Percentiles rank a stretch among this genome's conserved stretches.
phyloP scores from a whole-genome alignment of 37 sponge, comb jelly and placozoan species.

The Corticium candelabrum region DNA sequence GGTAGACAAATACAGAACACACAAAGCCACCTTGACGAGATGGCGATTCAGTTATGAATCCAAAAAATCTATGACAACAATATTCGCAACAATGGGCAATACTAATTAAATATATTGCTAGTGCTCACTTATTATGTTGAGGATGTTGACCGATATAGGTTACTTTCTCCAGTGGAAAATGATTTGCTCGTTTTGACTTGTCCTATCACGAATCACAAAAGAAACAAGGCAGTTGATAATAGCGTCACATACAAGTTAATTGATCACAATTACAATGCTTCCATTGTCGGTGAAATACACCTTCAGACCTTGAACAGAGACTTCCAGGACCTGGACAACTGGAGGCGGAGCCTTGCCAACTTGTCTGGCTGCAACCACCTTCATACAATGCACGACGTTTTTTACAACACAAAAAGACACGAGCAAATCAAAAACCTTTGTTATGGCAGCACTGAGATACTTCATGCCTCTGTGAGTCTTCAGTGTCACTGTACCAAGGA shows the following conservation, averaged over 20 bases:
- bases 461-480: not conserved
- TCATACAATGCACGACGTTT: too few species aligned
- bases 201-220: too few species aligned
- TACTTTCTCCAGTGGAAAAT: not conserved
- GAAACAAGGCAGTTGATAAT: not conserved
- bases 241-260: not conserved
- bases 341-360: not conserved
- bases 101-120: not conserved
- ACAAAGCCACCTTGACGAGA: not conserved
- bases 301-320: not conserved
- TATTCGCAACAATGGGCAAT: not conserved
- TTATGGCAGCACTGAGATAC: not conserved
- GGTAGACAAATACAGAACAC: not conserved
- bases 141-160: not conserved
- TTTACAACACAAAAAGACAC: too few species aligned
- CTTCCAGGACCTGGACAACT: not conserved
- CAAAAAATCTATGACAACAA: not conserved
- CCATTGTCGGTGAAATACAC: not conserved
- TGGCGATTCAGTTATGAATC: not conserved
- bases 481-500: not conserved
- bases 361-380: too few species aligned
- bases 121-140: not conserved
- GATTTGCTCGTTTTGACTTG: not conserved
- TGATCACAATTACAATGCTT: not conserved
- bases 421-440: too few species aligned